Evolutionary conservation across 2,113 vertebrate species (phyloP).

Genomic region (Melanotaenia duboulayi): DNA sequence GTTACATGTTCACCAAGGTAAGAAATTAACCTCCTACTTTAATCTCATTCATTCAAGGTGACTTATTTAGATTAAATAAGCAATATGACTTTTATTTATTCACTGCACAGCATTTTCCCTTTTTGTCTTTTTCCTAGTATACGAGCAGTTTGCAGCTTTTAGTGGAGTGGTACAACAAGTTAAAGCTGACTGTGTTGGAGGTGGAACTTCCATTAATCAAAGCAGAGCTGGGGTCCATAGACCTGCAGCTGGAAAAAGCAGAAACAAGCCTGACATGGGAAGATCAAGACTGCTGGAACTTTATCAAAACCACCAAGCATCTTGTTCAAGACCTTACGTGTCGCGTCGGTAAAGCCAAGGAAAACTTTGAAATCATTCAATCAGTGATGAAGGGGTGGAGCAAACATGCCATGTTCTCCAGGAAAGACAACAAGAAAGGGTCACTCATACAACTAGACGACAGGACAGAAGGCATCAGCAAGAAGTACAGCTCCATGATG

Average conservation of each 20-base stretch:
- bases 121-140: slow-evolving; percentile 65
- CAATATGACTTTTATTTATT: not conserved
- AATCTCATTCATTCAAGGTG: not conserved
- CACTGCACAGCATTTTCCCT: not conserved
- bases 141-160: slow-evolving; percentile 82
- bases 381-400: slow-evolving; percentile 81
- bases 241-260: slow-evolving; percentile 76
- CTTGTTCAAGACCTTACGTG: slow-evolving; percentile 71
- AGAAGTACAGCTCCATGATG: slow-evolving; percentile 78
- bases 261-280: slow-evolving; percentile 80
- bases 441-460: slow-evolving; percentile 80
- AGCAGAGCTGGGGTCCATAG: slow-evolving; percentile 74
- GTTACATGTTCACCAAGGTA: slow-evolving; percentile 83
- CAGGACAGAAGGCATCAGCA: slow-evolving; percentile 76
- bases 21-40: slow-evolving; percentile 28
- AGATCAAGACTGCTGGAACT: slow-evolving; percentile 77
- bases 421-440: slow-evolving; percentile 83
- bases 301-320: slow-evolving; percentile 73
- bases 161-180: slow-evolving; percentile 82
- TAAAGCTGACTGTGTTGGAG: slow-evolving; percentile 83
- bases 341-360: slow-evolving; percentile 79
- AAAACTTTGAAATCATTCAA: slow-evolving; percentile 78
- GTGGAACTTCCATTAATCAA: slow-evolving; percentile 83
- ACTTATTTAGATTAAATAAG: slow-evolving; percentile 5
- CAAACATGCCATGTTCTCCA: slow-evolving; percentile 78